Percentiles rank a stretch among this genome's conserved stretches.
These are phyloP conservation scores for Sinopyrophorus schimmeli DNA, from an alignment of 2,888 invertebrate species.

Conservation along the genomic window DNA sequence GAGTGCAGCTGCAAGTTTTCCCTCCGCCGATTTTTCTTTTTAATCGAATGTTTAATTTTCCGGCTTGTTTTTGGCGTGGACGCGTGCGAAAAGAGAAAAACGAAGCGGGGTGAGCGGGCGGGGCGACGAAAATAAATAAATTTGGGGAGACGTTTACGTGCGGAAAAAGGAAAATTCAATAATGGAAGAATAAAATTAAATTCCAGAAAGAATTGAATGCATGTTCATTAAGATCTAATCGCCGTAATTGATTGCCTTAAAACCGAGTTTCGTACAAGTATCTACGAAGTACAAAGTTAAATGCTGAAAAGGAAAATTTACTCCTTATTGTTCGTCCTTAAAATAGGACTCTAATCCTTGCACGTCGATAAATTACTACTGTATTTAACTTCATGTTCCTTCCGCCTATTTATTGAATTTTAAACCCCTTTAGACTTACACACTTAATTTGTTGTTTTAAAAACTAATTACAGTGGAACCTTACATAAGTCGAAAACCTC, in stretches of 20 bases:
- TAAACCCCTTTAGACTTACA: too few species aligned
- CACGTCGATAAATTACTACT: too few species aligned
- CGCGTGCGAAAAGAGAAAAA: slow-evolving; percentile 8
- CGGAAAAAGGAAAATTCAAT: slow-evolving; percentile 21
- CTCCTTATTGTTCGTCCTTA: slow-evolving; percentile 20
- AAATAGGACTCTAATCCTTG: too few species aligned
- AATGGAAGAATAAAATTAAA: slow-evolving; percentile 27
- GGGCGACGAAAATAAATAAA: too few species aligned
- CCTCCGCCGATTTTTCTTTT: slow-evolving; percentile 3
- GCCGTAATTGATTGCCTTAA: slow-evolving; percentile 27
- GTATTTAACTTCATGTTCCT: too few species aligned
- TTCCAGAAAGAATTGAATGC: slow-evolving; percentile 30
- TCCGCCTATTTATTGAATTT: too few species aligned
- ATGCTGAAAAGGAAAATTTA: slow-evolving; percentile 23
- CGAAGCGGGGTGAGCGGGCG: too few species aligned
- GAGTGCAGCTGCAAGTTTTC: slow-evolving; percentile 18
- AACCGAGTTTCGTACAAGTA: slow-evolving; percentile 20
- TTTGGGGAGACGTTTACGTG: too few species aligned
- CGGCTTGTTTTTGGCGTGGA: slow-evolving; percentile 20
- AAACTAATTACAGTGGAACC: too few species aligned
- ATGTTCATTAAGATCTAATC: slow-evolving; percentile 34
- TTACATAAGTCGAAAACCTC: too few species aligned
- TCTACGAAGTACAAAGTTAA: slow-evolving; percentile 15
- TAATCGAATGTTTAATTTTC: slow-evolving; percentile 6
- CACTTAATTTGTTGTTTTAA: too few species aligned